Percentiles rank a stretch among this genome's conserved stretches.
These are phyloP conservation scores for Microtus richardsoni DNA, from an alignment of 2,113 vertebrate species.

Conservation along the genomic window DNA sequence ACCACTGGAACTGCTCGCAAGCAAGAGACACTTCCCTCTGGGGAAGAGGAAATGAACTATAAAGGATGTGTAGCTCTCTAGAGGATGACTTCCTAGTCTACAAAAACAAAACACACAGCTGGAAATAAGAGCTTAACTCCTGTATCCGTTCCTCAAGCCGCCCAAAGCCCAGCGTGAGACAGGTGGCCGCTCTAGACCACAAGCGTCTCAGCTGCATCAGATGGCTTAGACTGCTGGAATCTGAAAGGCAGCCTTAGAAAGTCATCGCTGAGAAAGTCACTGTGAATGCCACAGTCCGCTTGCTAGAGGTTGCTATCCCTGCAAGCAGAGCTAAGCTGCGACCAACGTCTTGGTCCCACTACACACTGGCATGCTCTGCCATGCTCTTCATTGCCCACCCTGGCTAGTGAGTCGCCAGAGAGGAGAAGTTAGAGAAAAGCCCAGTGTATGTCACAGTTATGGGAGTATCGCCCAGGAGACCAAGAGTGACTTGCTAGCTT, in stretches of 20 bases:
- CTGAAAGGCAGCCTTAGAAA: not conserved
- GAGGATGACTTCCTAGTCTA: slow-evolving; percentile 60
- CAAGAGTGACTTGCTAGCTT: not conserved
- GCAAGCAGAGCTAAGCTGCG: not conserved
- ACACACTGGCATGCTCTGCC: not conserved
- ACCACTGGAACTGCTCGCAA: not conserved
- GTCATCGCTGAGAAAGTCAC: not conserved
- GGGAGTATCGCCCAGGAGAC: not conserved
- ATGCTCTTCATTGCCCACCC: not conserved
- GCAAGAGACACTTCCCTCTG: not conserved
- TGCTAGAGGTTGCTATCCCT: not conserved
- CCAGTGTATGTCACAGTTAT: not conserved
- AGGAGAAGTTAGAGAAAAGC: not conserved
- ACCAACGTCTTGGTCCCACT: not conserved
- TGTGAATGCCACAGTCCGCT: not conserved
- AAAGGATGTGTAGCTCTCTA: slow-evolving; percentile 45
- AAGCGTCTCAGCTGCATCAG: not conserved
- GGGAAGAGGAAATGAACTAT: slow-evolving; percentile 58
- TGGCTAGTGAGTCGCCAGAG: not conserved
- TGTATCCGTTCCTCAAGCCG: not conserved
- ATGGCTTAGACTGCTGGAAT: not conserved
- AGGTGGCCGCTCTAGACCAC: not conserved
- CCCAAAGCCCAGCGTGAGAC: too few species aligned
- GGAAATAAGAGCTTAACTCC: not conserved
- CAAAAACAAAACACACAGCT: slow-evolving; percentile 4